Conservation (phyloP, 2,888 invertebrate genomes). For the Dasypolia templi region DNA sequence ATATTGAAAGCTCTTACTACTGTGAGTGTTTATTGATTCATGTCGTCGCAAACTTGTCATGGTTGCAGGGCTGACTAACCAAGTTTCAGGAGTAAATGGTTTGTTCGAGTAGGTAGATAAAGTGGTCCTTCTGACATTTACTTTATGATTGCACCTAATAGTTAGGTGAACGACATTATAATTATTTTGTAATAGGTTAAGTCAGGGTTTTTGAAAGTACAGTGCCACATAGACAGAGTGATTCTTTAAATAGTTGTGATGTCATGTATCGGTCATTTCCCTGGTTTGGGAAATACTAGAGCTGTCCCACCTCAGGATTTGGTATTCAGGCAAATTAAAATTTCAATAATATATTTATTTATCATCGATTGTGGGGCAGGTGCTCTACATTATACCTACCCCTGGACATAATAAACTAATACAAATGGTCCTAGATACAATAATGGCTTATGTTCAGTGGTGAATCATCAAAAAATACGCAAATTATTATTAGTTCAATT, state of each 20-base stretch:
- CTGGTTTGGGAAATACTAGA: neutral
- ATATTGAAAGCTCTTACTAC: too few relatives aligned
- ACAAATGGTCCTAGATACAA: neutral
- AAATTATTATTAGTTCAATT: neutral
- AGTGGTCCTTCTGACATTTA: neutral
- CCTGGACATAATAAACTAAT: too few relatives aligned
- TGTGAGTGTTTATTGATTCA: too few relatives aligned
- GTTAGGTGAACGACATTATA: conserved; percentile 44
- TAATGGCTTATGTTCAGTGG: neutral
- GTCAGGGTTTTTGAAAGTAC: conserved; percentile 27
- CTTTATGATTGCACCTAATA: neutral
- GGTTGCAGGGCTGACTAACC: too few relatives aligned
- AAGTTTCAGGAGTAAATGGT: too few relatives aligned
- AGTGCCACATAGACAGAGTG: too few relatives aligned
- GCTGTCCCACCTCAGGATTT: neutral
- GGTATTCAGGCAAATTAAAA: too few relatives aligned
- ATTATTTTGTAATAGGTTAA: conserved; percentile 39
- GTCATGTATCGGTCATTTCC: conserved; percentile 3
- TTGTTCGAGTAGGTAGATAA: too few relatives aligned
- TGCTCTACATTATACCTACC: too few relatives aligned
- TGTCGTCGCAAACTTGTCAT: too few relatives aligned
- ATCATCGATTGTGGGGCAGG: neutral
- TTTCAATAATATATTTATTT: too few relatives aligned
- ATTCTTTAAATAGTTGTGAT: neutral
- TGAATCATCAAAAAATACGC: neutral